phyloP scores from a whole-genome alignment of 2,888 invertebrate genomes.

The Hypomecis punctinalis region DNA sequence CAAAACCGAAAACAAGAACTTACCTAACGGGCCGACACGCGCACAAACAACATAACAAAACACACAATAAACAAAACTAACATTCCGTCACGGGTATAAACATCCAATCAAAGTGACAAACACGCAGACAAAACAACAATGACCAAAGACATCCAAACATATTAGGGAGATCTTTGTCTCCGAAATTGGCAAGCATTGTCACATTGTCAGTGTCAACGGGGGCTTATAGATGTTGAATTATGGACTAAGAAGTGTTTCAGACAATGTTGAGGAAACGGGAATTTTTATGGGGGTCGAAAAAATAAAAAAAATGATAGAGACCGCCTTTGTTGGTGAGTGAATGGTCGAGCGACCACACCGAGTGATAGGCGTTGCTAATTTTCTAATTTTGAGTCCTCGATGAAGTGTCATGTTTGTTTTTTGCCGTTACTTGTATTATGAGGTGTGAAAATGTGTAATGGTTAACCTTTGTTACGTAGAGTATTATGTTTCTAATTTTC shows the following conservation, averaged over 20 bases:
- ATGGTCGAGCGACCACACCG: constrained; percentile 76
- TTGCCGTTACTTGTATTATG: not conserved
- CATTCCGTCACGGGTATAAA: constrained; percentile 71
- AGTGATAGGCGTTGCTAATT: constrained; percentile 78
- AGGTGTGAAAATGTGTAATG: no score
- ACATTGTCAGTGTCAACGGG: constrained; percentile 71
- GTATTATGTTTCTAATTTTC: no score
- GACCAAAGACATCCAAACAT: constrained; percentile 80
- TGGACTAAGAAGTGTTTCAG: constrained; percentile 59
- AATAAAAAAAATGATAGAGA: constrained; percentile 40
- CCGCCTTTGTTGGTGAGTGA: constrained; percentile 63
- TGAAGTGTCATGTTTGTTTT: constrained; percentile 24
- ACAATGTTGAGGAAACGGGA: constrained; percentile 61
- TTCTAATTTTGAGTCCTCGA: constrained; percentile 57
- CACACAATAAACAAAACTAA: constrained; percentile 60
- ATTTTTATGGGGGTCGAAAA: constrained; percentile 52
- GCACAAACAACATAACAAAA: constrained; percentile 62
- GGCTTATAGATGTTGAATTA: constrained; percentile 54
- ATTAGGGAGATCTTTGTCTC: constrained; percentile 76
- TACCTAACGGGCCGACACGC: constrained; percentile 68
- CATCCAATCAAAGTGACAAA: constrained; percentile 64
- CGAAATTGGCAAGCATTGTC: constrained; percentile 75
- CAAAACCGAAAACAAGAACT: constrained; percentile 42
- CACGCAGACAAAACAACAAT: constrained; percentile 64
- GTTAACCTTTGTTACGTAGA: no score